Base-by-base conservation (phyloP, 2,888 invertebrate genomes). In the Lucinisca nassula region DNA sequence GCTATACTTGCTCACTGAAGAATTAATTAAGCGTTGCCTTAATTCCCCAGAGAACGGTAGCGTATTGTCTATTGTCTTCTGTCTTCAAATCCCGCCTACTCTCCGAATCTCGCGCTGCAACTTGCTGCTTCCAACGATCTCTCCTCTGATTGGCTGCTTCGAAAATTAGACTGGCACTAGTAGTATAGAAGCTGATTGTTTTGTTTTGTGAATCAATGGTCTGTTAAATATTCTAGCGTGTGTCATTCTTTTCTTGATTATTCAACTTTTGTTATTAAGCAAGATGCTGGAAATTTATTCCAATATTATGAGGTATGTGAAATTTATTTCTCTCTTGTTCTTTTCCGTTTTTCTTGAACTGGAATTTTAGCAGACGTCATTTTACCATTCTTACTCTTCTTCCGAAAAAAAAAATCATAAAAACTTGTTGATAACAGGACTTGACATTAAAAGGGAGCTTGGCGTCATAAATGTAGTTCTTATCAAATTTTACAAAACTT, bases 201-300 rank as follows among this genome's bases (percentile, higher is more conserved):
- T 84, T 87, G 80, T 84, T 74, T 67, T 67, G 30, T 78, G 73
- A 51, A 77, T 83, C 83, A 88, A 79, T 88, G 88, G 85, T 85
- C 83, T 85, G 85, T 74, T 88, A 85, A 82, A 37, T 45, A 32
- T 40, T 21, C 32, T 45, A 45, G 17, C 35, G 67, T 67, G 67
- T 67, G 67, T 67, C 49, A 76, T 77, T 80, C 51, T 79, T 38
- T 38, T 80, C 58, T 58, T 76, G 61, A 51, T 75, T 45, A 32
- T 49, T 27, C 27, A 61, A n/a, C 51, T 75, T 70, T 51, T 78
- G 61, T 79, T 78, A 82, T 40, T 38, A 45, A 37, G 74, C 79
- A 82, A 85, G 35, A 89, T 89, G 89, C 70, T 89, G 89, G 89
- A 89, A 75, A 84, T 89, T 76, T 89, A 89, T 78, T 87, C 82